Percentiles rank a stretch among this genome's conserved stretches.
These are phyloP conservation scores for Trididemnum miniatum DNA, from an alignment of 23 tunicate genomes.

Conservation along the genomic window DNA sequence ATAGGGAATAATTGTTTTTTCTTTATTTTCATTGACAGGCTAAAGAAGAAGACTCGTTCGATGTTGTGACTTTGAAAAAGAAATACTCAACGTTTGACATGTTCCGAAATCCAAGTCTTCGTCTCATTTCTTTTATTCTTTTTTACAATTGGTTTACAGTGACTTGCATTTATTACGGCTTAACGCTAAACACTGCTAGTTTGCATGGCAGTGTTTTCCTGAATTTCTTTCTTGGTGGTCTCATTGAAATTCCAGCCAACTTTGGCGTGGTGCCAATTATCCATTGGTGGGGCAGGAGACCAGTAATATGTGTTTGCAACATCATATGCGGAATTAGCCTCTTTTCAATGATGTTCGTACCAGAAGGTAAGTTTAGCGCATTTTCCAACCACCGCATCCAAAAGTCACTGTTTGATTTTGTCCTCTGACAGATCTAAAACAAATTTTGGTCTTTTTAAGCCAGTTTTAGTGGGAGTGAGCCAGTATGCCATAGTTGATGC, in stretches of 20 bases:
- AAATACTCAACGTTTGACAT: slow-evolving; percentile 10
- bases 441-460: no score
- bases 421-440: no score
- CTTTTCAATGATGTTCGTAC: slow-evolving; percentile 48
- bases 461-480: no score
- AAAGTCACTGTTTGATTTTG: no score
- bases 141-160: slow-evolving; percentile 79
- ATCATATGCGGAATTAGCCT: slow-evolving; percentile 55
- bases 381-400: no score
- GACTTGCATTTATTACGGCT: slow-evolving; percentile 78
- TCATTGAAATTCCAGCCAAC: slow-evolving; percentile 83
- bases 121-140: slow-evolving; percentile 37
- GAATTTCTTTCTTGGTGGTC: slow-evolving; percentile 63
- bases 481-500: no score
- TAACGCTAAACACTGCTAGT: slow-evolving; percentile 56
- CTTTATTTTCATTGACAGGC: no score
- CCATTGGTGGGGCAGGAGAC: slow-evolving; percentile 59
- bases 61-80: not conserved
- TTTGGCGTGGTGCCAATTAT: slow-evolving; percentile 45
- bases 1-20: no score
- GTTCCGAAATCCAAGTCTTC: slow-evolving; percentile 41
- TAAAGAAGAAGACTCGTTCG: not conserved
- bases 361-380: slow-evolving; percentile 50
- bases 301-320: slow-evolving; percentile 44
- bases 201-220: slow-evolving; percentile 55